phyloP scores from a whole-genome alignment of 2,888 invertebrate genomes.

The Ichneumoninae sp. region DNA sequence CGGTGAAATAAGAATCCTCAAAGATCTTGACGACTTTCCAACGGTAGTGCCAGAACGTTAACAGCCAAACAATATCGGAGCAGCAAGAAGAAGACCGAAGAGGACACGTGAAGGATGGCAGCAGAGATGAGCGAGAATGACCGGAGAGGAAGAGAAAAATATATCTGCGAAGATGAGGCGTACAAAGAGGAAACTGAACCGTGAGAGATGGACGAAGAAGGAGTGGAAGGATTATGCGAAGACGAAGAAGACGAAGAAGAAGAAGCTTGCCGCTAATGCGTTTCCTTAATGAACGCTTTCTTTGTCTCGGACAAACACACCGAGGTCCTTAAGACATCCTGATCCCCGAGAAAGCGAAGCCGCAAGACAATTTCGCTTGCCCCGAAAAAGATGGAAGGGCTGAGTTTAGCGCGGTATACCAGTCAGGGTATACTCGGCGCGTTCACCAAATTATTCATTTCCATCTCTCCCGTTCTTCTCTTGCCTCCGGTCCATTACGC shows the following conservation, averaged over 20 bases:
- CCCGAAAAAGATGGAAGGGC: constrained; percentile 59
- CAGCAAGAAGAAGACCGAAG: constrained; percentile 30
- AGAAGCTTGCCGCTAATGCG: constrained; percentile 79
- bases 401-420: constrained; percentile 28
- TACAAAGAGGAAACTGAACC: constrained; percentile 42
- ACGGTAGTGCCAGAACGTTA: constrained; percentile 3
- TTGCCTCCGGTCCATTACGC: constrained; percentile 38
- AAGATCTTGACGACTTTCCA: neutral
- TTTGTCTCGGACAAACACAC: constrained; percentile 81
- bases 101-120: constrained; percentile 36
- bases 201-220: constrained; percentile 41
- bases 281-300: constrained; percentile 82
- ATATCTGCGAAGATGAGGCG: constrained; percentile 65
- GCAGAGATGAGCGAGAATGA: constrained; percentile 50
- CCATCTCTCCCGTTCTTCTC: constrained; percentile 40
- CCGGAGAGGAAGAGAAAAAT: constrained; percentile 51
- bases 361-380: constrained; percentile 70
- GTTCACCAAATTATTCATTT: constrained; percentile 67
- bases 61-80: neutral
- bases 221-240: constrained; percentile 53
- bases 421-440: constrained; percentile 33
- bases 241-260: constrained; percentile 69
- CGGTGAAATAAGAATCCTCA: neutral
- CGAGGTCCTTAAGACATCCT: constrained; percentile 72
- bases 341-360: constrained; percentile 70